Percentiles rank a stretch among this genome's conserved stretches.
Evolutionary conservation across 2,113 vertebrate species (phyloP).

Genomic region (Sialia sialis): DNA sequence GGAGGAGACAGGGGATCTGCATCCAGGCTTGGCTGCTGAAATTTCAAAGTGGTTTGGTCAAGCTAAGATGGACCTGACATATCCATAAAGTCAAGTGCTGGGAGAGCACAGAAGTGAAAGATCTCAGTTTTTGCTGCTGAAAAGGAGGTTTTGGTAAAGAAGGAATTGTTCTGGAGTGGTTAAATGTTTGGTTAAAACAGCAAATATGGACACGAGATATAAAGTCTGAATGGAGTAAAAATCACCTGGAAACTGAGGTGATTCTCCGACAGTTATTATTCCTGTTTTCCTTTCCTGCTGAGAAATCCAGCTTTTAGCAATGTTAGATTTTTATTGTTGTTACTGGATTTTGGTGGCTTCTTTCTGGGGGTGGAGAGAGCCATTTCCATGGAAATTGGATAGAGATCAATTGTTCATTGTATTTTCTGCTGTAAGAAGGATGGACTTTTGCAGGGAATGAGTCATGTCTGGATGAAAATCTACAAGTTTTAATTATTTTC

Average conservation of each 20-base stretch:
- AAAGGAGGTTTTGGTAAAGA: not conserved
- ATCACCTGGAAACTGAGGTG: not conserved
- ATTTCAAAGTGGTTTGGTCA: not conserved
- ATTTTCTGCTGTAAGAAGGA: not conserved
- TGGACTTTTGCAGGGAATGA: not conserved
- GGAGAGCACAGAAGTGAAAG: not conserved
- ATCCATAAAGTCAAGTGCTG: not conserved
- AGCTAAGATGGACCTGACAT: not conserved
- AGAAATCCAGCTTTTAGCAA: not conserved
- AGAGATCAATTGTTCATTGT: not conserved
- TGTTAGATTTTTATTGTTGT: not conserved
- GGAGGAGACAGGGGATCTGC: not conserved
- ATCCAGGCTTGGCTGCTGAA: not conserved
- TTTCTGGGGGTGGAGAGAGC: not conserved
- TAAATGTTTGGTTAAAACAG: not conserved
- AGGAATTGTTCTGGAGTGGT: not conserved
- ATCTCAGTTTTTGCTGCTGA: not conserved
- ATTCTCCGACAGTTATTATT: not conserved
- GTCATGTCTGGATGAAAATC: not conserved
- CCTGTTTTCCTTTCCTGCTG: not conserved
- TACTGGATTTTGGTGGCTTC: not conserved
- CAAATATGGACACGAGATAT: rapidly evolving
- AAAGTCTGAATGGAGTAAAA: not conserved
- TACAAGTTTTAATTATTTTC: not conserved
- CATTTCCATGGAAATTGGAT: not conserved